Base-by-base conservation (phyloP, 2,113 vertebrate species). In the Prunella himalayana region DNA sequence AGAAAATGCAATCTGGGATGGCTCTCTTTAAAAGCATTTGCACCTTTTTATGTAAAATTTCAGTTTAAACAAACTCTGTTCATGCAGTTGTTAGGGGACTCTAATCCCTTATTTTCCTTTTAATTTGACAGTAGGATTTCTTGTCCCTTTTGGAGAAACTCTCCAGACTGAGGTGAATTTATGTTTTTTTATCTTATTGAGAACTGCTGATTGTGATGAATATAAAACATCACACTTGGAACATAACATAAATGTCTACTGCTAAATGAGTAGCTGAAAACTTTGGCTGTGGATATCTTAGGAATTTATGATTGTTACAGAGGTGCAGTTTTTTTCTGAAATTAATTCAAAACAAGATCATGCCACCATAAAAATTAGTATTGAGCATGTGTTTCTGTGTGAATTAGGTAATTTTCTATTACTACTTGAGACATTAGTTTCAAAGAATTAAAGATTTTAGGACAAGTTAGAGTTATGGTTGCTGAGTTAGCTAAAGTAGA, bases 11-110 rank as follows among this genome's bases (percentile, higher is more conserved):
- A 96, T 56, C 92, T 90, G 69, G 79, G 87, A 77, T 83, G 54
- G 60, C 81, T 85, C 37, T 70, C 30, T 89, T 96, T 83, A 95
- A 94, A 96, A 92, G 90, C 60, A 56, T 88, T 93, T 92, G n/a
- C 79, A 93, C 90, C 88, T 96, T 96, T 93, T 88, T 2, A 88
- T 96, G 88, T 90, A 83, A 83, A 88, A 96, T 60, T 96, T 95
- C 68, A 71, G 35, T 50, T 92, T 79, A 68, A 85, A 89, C 33
- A 53, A 86, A 70, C 45, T 27, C 41, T 81, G 45, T 90, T 33
- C 1, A 0, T 69, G 76, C 60, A 42, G 42, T 92, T 57, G 24
- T 88, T 83, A 68, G n/a, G 72, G 64, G 61, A 37, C 64, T 76
- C 45, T 78, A 83, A 90, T 70, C 51, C 22, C 33, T 69, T 61